Percentiles rank a stretch among this genome's conserved stretches.
phyloP scores from a whole-genome alignment of 2,888 invertebrate genomes.

The Byasa hedistus region DNA sequence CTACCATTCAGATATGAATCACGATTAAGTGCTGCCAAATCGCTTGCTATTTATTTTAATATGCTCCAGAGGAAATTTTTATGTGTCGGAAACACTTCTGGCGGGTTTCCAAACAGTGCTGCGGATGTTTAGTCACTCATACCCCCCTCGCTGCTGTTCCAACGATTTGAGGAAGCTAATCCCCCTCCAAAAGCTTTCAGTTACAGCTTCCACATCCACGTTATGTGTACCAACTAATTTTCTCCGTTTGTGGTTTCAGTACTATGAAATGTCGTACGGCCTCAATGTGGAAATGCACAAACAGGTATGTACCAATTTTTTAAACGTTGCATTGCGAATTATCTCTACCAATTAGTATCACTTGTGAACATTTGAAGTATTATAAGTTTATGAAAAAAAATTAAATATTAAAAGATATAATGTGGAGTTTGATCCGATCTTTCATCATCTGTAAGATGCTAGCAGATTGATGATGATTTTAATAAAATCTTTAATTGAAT shows the following conservation, averaged over 20 bases:
- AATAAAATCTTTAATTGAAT: too few species aligned
- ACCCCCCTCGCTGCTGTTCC: conserved; percentile 39
- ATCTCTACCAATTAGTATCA: neutral
- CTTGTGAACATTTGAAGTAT: too few species aligned
- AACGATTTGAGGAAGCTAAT: conserved; percentile 76
- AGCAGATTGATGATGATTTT: too few species aligned
- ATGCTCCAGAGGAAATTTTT: conserved; percentile 75
- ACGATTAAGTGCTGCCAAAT: conserved; percentile 80
- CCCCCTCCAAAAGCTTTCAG: conserved; percentile 71
- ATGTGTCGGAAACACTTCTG: conserved; percentile 79
- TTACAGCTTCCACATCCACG: conserved; percentile 50
- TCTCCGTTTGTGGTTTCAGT: conserved; percentile 86
- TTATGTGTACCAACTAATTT: conserved; percentile 54
- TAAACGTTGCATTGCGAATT: neutral
- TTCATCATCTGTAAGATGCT: too few species aligned
- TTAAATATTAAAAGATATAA: too few species aligned
- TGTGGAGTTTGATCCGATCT: too few species aligned
- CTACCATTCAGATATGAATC: conserved; percentile 74
- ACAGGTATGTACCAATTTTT: conserved; percentile 85
- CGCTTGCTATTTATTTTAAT: conserved; percentile 79
- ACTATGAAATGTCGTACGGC: conserved; percentile 98
- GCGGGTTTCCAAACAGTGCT: conserved; percentile 67
- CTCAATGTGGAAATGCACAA: conserved; percentile 99
- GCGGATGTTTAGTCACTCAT: conserved; percentile 77
- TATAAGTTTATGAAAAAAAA: too few species aligned